Evolutionary conservation across 2,113 vertebrate genomes (phyloP), one percentile per base, ranked within the genome.

Genomic region (Pseudorasbora parva): DNA sequence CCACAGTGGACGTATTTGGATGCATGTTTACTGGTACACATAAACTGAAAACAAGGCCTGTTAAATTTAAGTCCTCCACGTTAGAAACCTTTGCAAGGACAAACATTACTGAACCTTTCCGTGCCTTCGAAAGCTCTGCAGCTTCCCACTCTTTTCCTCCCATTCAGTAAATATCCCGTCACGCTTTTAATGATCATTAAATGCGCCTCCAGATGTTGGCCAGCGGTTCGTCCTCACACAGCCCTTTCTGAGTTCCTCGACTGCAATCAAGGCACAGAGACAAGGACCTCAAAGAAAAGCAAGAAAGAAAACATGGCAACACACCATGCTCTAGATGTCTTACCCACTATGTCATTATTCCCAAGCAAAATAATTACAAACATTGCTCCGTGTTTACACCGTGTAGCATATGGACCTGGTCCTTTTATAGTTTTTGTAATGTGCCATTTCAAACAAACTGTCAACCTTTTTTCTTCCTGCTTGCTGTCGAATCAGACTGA

Each of bases 151-250:
- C 57, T 86, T 86, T 54, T 83, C 84, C 86, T 84, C 51, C 54
- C 84, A 86, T 87, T 90, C 47, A 87, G 87, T 88, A 82, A 90
- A 88, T 86, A 85, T 86, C 91, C 88, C 64, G 86, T 89, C 87
- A 89, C 84, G 85, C 78, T 90, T 90, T 91, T 90, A 92, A 89
- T 91, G 89, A 89, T 92, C 91, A 92, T 90, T 91, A 91, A 92
- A 88, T 87, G 85, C 14, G 54, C 88, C 91, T 93, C 91, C 91
- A 93, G 93, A 94, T 93, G 93, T 93, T 88, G 82, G 90, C 86
- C 82, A 86, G 86, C 80, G 87, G 88, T 68, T 85, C 71, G 74
- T 90, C 88, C 85, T 87, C 87, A 88, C 85, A 74, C 45, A 51
- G 45, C 72, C 72, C 45, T 72, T 47, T 72, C n/a, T 72, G 23